Conservation (phyloP, 2,113 vertebrate species). For the Sylvilagus bachmani region DNA sequence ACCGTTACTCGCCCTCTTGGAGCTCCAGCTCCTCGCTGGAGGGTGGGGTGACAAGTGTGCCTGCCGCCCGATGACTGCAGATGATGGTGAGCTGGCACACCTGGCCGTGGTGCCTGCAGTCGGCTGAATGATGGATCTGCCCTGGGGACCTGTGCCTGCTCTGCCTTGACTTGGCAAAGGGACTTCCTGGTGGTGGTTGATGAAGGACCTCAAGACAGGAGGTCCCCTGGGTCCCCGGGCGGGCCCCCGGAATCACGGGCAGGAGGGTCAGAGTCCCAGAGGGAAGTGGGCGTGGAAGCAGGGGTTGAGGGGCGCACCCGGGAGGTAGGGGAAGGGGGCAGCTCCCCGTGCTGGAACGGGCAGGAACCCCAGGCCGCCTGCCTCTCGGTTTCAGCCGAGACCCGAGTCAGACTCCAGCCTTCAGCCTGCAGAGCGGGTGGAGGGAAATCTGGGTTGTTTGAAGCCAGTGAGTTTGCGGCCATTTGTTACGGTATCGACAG, state of each 20-base stretch:
- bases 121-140: not conserved
- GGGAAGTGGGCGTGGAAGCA: not conserved
- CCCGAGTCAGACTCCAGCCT: no score
- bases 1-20: not conserved
- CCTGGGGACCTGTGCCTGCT: not conserved
- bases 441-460: no score
- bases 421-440: no score
- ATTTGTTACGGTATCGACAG: no score
- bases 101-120: not conserved
- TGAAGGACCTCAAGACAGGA: not conserved
- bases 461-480: no score
- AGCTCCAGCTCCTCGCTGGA: not conserved
- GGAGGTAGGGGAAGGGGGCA: no score
- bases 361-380: no score
- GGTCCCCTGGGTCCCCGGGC: not conserved
- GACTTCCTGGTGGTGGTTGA: not conserved
- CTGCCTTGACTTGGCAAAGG: accelerated
- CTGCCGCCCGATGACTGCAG: not conserved
- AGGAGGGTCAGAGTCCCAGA: not conserved
- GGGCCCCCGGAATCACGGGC: no score
- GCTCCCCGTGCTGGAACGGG: no score
- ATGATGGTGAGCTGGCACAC: not conserved
- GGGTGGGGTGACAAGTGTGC: not conserved
- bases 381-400: no score
- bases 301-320: no score